A percentile compares a stretch with the other conserved stretches of the same genome.
phyloP scores from a whole-genome alignment of 2,888 invertebrate species.

The Amphipyra berbera region DNA sequence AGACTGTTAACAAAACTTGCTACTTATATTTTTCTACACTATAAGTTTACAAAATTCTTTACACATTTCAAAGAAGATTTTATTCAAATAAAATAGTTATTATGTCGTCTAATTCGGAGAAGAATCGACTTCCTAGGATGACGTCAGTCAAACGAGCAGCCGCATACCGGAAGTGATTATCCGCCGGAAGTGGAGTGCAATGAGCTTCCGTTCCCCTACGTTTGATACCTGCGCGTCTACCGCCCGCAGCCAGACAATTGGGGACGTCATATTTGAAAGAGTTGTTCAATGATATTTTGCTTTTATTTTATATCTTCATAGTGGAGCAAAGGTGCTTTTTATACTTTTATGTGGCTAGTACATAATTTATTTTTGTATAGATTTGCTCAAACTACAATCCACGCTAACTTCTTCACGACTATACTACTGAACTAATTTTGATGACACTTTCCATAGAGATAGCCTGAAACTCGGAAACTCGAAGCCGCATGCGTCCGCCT shows the following conservation, averaged over 20 bases:
- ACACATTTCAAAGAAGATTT: too few relatives aligned
- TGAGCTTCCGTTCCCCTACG: slow-evolving; percentile 60
- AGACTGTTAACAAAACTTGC: too few relatives aligned
- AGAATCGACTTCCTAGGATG: slow-evolving; percentile 25
- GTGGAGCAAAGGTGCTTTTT: not conserved
- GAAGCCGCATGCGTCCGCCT: too few relatives aligned
- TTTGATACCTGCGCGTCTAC: slow-evolving; percentile 42
- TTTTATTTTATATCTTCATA: slow-evolving; percentile 1
- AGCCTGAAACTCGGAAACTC: too few relatives aligned
- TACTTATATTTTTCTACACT: too few relatives aligned
- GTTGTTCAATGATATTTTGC: not conserved
- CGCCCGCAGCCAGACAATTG: slow-evolving; percentile 8
- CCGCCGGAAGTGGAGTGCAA: slow-evolving; percentile 70
- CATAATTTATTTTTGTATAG: too few relatives aligned
- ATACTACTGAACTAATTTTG: too few relatives aligned
- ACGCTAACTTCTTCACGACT: too few relatives aligned
- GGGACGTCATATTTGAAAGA: slow-evolving; percentile 20
- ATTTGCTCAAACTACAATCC: too few relatives aligned
- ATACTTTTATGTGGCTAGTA: too few relatives aligned
- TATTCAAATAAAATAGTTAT: not conserved
- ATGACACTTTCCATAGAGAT: too few relatives aligned
- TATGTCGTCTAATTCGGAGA: slow-evolving; percentile 19
- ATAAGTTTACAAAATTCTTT: too few relatives aligned
- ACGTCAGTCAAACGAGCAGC: slow-evolving; percentile 46
- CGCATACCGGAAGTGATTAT: slow-evolving; percentile 75